Conservation (phyloP, 2,888 invertebrate species). For the Homarus gammarus region DNA sequence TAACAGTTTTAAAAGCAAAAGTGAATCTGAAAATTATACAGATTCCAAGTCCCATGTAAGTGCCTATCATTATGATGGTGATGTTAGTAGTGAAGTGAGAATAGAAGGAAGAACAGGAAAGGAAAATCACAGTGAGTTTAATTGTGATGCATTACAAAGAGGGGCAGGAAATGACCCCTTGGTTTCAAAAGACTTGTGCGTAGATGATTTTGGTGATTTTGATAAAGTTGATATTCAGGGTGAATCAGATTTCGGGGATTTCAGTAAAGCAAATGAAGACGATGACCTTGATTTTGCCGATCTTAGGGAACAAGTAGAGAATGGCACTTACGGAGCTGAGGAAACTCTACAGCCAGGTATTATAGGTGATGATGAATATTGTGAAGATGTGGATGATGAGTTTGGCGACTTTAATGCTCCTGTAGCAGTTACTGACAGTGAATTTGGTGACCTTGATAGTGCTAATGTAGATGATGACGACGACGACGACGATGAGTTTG, state of each 20-base stretch:
- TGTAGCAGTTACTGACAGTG: conserved; percentile 31
- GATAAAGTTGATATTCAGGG: conserved; percentile 32
- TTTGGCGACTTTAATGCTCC: conserved; percentile 45
- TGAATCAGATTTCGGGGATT: conserved; percentile 41
- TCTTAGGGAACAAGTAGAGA: conserved; percentile 19
- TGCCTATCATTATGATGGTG: conserved; percentile 16
- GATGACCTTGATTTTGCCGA: conserved; percentile 54
- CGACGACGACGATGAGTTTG: conserved; percentile 39
- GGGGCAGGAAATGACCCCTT: not conserved
- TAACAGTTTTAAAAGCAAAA: not conserved
- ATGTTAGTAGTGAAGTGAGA: conserved; percentile 2
- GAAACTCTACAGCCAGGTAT: conserved; percentile 8
- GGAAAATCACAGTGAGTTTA: not conserved
- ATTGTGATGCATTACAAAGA: not conserved
- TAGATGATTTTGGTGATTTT: conserved; percentile 37
- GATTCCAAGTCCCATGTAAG: not conserved
- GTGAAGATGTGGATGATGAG: conserved; percentile 21
- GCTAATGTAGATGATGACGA: conserved; percentile 40
- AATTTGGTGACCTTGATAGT: conserved; percentile 53
- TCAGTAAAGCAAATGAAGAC: conserved; percentile 31
- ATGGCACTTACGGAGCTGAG: conserved; percentile 18
- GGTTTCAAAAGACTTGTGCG: conserved; percentile 8
- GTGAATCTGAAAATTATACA: not conserved
- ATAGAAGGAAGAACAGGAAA: not conserved
- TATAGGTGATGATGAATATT: conserved; percentile 5